A percentile compares a stretch with the other conserved stretches of the same genome.
Conservation (phyloP, 2,797 vertebrate genomes). For the Catostomus latipinnis region DNA sequence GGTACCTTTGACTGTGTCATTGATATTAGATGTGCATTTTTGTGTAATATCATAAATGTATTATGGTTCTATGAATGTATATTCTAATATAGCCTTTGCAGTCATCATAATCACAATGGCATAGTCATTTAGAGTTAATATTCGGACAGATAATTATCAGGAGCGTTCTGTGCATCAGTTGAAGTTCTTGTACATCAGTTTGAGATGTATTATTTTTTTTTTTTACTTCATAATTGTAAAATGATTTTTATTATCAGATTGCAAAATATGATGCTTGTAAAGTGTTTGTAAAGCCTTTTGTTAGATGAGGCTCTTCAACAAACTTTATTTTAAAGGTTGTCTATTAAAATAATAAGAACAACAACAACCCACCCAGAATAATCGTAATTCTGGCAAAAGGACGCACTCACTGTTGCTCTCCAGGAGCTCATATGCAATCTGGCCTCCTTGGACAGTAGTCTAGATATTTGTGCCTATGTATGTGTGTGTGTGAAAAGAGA, state of each 20-base stretch:
- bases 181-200: too few species aligned
- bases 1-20: background rate
- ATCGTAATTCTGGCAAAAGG: slow-evolving; percentile 32
- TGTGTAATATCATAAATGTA: background rate
- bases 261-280: background rate
- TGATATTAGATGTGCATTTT: background rate
- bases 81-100: background rate
- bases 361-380: slow-evolving; percentile 36
- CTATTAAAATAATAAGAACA: slow-evolving; percentile 43
- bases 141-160: background rate
- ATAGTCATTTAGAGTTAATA: background rate
- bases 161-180: background rate
- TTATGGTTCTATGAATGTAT: background rate
- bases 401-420: slow-evolving; percentile 33
- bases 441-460: slow-evolving; percentile 69
- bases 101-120: too few species aligned
- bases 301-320: background rate
- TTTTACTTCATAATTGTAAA: background rate
- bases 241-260: background rate
- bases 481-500: background rate
- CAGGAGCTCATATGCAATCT: slow-evolving; percentile 49
- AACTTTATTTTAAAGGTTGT: background rate
- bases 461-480: slow-evolving; percentile 26
- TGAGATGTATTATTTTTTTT: too few species aligned
- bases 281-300: too few species aligned